Percentiles rank a stretch among this genome's conserved stretches.
These are phyloP conservation scores for Hycleus phaleratus DNA, from an alignment of 1,140 invertebrate species.

Conservation along the genomic window DNA sequence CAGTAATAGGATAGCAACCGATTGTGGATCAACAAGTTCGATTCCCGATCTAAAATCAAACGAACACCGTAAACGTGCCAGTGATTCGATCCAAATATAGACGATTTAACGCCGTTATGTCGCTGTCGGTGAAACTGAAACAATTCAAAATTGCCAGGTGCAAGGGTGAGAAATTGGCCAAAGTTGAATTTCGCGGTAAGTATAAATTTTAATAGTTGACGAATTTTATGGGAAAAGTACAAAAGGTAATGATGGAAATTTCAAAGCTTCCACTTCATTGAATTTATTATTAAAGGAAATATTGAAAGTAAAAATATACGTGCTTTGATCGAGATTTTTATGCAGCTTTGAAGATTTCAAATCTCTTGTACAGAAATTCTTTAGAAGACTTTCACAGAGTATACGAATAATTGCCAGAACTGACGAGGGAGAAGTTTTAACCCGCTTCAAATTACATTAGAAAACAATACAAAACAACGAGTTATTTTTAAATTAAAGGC, in stretches of 20 bases:
- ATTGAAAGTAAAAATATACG: no score
- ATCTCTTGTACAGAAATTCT: no score
- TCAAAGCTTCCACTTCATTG: background rate
- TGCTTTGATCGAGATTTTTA: no score
- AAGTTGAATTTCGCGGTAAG: slow-evolving; percentile 60
- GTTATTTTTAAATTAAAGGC: no score
- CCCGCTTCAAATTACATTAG: no score
- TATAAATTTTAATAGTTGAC: slow-evolving; percentile 4
- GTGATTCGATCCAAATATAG: background rate
- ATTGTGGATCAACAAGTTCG: background rate
- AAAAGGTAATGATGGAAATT: background rate
- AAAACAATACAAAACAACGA: no score
- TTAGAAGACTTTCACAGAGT: no score
- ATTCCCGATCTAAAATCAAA: background rate
- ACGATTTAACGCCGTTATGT: slow-evolving; percentile 42
- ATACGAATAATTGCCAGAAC: no score
- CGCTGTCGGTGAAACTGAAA: slow-evolving; percentile 52
- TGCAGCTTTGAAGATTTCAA: no score
- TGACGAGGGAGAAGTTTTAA: no score
- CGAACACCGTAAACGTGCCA: background rate
- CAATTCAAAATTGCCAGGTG: slow-evolving; percentile 55
- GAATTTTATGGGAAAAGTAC: background rate
- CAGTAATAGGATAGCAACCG: slow-evolving; percentile 9
- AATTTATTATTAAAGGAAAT: background rate
- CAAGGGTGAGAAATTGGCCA: slow-evolving; percentile 55